Conservation (phyloP, 2,888 invertebrate species). For the Drosophila mercatorum region DNA sequence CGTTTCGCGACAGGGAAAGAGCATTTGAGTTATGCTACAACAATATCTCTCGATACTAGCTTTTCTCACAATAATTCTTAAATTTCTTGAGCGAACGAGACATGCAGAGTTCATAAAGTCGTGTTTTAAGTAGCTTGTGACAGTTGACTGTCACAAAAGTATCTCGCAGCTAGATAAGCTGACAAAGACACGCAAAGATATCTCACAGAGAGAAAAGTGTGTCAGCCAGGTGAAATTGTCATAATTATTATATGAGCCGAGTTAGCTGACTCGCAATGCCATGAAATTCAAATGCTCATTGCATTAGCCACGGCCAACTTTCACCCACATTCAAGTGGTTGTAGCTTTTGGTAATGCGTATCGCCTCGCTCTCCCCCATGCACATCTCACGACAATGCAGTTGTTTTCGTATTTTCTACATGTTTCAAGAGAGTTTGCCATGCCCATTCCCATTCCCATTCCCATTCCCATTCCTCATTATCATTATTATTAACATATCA, state of each 20-base stretch:
- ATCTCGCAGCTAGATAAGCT: conserved; percentile 15
- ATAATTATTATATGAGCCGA: conserved; percentile 37
- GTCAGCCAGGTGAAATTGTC: conserved; percentile 51
- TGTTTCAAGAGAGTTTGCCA: background rate
- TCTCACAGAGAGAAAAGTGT: conserved; percentile 21
- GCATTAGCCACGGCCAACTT: conserved; percentile 52
- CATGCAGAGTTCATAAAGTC: background rate
- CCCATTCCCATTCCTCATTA: conserved; percentile 17
- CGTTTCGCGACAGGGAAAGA: no score
- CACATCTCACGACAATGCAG: conserved; percentile 38
- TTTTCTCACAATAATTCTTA: background rate
- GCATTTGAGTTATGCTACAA: background rate
- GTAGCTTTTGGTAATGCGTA: conserved; percentile 6
- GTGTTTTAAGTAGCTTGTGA: conserved; percentile 11
- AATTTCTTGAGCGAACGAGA: no score
- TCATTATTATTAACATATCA: conserved; percentile 42
- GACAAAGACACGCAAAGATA: background rate
- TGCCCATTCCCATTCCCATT: background rate
- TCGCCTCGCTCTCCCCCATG: background rate
- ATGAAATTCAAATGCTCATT: conserved; percentile 29
- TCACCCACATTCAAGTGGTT: conserved; percentile 27
- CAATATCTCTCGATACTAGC: background rate
- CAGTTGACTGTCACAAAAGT: conserved; percentile 11
- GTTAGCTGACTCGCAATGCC: conserved; percentile 25
- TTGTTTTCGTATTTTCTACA: background rate